These are phyloP conservation scores for Petrophora chlorosata DNA, from an alignment of 2,888 invertebrate species.

Conservation along the genomic window DNA sequence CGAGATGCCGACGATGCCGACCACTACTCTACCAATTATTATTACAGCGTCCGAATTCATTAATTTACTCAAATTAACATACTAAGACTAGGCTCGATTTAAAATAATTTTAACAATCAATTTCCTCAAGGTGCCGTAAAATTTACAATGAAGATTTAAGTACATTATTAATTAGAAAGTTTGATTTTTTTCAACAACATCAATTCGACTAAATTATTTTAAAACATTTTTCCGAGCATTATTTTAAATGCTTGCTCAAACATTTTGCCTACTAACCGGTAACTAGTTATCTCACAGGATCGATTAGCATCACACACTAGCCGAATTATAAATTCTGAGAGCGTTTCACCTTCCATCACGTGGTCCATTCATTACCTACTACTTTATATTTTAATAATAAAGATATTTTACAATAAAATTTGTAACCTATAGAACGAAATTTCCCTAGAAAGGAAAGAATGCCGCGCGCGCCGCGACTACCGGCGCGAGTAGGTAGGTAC, in stretches of 20 bases:
- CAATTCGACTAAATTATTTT: conserved; percentile 80
- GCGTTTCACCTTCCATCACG: conserved; percentile 70
- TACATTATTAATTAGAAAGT: conserved; percentile 81
- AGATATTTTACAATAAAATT: conserved; percentile 81
- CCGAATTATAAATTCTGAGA: conserved; percentile 79
- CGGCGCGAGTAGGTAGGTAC: conserved; percentile 15
- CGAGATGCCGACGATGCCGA: conserved; percentile 19
- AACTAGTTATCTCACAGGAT: conserved; percentile 66
- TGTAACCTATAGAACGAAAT: conserved; percentile 82
- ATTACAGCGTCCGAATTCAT: conserved; percentile 55
- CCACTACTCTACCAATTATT: conserved; percentile 46
- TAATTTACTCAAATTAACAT: conserved; percentile 72
- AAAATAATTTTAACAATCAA: conserved; percentile 74
- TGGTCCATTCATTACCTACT: conserved; percentile 79
- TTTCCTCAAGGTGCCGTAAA: conserved; percentile 74
- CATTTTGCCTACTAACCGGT: conserved; percentile 75
- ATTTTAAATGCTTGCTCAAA: conserved; percentile 82
- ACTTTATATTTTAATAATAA: conserved; percentile 63
- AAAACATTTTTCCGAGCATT: conserved; percentile 68
- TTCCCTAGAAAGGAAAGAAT: conserved; percentile 72
- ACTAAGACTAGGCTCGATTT: conserved; percentile 81
- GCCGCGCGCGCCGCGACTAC: conserved; percentile 29
- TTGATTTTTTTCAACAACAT: conserved; percentile 81
- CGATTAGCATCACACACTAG: conserved; percentile 65
- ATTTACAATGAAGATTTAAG: conserved; percentile 82